phyloP scores from a whole-genome alignment of 2,888 invertebrate genomes.

The Aricia artaxerxes region DNA sequence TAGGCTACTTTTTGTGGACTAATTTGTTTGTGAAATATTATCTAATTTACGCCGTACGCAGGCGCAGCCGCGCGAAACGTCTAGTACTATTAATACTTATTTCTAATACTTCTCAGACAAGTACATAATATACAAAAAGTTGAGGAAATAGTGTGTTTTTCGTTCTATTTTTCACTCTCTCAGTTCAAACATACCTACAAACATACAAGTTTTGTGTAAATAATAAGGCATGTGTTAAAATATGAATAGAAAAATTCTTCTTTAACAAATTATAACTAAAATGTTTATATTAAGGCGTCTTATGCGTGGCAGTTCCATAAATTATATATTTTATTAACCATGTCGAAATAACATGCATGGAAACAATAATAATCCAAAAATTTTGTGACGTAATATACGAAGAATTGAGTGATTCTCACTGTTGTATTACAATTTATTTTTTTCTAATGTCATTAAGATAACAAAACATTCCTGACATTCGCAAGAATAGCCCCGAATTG shows the following conservation, averaged over 20 bases:
- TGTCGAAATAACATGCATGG: slow-evolving; percentile 10
- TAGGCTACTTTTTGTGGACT: too few relatives aligned
- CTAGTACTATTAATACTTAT: too few relatives aligned
- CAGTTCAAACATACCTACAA: too few relatives aligned
- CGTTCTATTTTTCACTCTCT: background rate
- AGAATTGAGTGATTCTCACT: slow-evolving; percentile 7
- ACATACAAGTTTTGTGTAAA: too few relatives aligned
- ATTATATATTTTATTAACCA: slow-evolving; percentile 15
- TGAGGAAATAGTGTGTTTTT: too few relatives aligned
- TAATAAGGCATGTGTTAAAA: too few relatives aligned
- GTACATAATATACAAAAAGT: too few relatives aligned
- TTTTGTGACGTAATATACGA: background rate
- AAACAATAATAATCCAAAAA: slow-evolving; percentile 12
- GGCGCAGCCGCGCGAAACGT: too few relatives aligned
- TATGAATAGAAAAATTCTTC: background rate
- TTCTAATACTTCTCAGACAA: too few relatives aligned
- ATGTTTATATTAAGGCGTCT: background rate
- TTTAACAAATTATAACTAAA: background rate
- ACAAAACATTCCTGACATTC: background rate
- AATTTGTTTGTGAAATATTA: too few relatives aligned
- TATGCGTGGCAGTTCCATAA: background rate
- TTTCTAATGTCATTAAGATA: slow-evolving; percentile 4
- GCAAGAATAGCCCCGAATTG: background rate
- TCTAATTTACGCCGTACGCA: too few relatives aligned
- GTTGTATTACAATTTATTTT: slow-evolving; percentile 15